Percentiles rank a stretch among this genome's conserved stretches.
phyloP scores from a whole-genome alignment of 2,113 vertebrate genomes.

The Xiphophorus maculatus region DNA sequence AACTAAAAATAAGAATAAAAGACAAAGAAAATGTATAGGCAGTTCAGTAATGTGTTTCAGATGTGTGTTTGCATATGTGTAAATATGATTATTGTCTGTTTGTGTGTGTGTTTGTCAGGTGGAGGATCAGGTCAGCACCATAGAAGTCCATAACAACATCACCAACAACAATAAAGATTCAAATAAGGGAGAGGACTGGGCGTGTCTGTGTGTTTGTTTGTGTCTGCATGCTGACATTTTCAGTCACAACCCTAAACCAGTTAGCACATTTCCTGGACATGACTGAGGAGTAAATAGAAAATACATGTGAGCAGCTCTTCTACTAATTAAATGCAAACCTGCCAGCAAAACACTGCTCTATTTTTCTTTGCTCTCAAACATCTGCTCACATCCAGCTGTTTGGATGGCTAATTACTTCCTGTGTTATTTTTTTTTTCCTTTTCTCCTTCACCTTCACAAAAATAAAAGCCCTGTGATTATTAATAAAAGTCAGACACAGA shows the following conservation, averaged over 20 bases:
- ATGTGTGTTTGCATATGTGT: slow-evolving; percentile 26
- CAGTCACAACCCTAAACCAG: slow-evolving; percentile 56
- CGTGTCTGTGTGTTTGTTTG: slow-evolving; percentile 27
- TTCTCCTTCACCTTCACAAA: slow-evolving; percentile 31
- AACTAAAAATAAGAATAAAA: slow-evolving; percentile 63
- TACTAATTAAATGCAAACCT: slow-evolving; percentile 57
- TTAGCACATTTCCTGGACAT: slow-evolving; percentile 41
- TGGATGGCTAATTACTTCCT: slow-evolving; percentile 42
- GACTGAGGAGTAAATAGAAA: slow-evolving; percentile 41
- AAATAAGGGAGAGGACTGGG: slow-evolving; percentile 45
- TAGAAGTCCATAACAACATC: slow-evolving; percentile 70
- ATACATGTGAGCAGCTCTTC: slow-evolving; percentile 43
- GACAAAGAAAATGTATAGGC: slow-evolving; percentile 72
- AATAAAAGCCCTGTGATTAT: slow-evolving; percentile 44
- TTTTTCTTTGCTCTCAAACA: slow-evolving; percentile 28
- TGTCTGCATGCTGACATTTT: slow-evolving; percentile 50
- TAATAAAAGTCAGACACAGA: slow-evolving; percentile 63
- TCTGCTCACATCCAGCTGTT: slow-evolving; percentile 63
- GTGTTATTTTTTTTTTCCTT: slow-evolving; percentile 15
- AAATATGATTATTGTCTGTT: slow-evolving; percentile 14
- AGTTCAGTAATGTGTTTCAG: slow-evolving; percentile 65
- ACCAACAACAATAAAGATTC: slow-evolving; percentile 61
- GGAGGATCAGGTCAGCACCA: slow-evolving; percentile 76
- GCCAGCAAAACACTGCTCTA: slow-evolving; percentile 42
- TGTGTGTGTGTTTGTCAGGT: slow-evolving; percentile 47